Evolutionary conservation across 2,797 vertebrate species (phyloP), one percentile per base, ranked within the genome.

Genomic region (Acrocephalus scirpaceus): DNA sequence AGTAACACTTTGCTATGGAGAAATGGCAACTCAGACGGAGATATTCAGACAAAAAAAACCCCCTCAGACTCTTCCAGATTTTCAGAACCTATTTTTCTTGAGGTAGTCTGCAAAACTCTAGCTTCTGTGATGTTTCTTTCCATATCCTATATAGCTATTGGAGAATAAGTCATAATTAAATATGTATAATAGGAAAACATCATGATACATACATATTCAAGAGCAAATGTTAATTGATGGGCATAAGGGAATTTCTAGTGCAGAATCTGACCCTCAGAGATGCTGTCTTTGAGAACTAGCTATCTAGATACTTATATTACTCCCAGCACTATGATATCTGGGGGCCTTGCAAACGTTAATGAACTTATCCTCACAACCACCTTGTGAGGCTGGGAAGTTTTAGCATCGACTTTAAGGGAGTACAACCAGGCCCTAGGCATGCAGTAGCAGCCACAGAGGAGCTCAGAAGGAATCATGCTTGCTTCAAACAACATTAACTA

Each of bases 401-500:
- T 96, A 97, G 71, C 93, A 93, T 92, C 84, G 95, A 97, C 95
- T 97, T 95, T 97, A 93, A 96, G 95, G 96, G 96, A 96, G 88
- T 95, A 96, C 86, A 94, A 91, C 96, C 91, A 96, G 95, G 95
- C 96, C 96, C 96, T 95, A 96, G 95, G 96, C 96, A 97, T 97
- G 93, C 91, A 94, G 42, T 85, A 69, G 91, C 92, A 93, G 94
- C 84, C 96, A 96, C 96, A 93, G 94, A 97, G 95, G 95, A 96
- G 81, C 93, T 95, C 96, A 80, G 84, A 91, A 96, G 94, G 92
- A 97, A 97, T 96, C 92, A 96, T 96, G 93, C 94, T 97, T 97
- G 95, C 96, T 97, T 97, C 95, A 97, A 96, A 95, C 95, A 97
- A 97, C 95, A 97, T 97, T 96, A 97, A 97, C 96, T 97, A 96